Percentiles rank a stretch among this genome's conserved stretches.
Conservation (phyloP, 1,140 invertebrate genomes). For the Glossosoma conforme region DNA sequence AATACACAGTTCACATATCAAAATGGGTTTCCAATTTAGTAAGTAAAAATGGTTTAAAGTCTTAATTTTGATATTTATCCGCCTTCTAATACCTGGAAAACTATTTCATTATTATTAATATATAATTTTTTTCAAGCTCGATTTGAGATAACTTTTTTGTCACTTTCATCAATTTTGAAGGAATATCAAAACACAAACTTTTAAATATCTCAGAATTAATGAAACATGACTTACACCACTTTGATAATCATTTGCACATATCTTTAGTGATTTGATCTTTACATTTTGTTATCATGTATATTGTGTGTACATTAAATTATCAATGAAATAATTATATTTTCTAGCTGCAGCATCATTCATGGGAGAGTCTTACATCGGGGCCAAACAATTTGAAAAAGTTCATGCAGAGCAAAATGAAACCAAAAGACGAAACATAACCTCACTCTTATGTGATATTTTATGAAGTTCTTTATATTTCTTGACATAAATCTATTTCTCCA, state of each 20-base stretch:
- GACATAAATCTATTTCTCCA: too few species aligned
- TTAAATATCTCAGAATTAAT: not conserved
- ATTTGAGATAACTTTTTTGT: not conserved
- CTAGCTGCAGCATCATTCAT: slow-evolving; percentile 40
- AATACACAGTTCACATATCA: slow-evolving; percentile 38
- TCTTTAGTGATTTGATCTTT: not conserved
- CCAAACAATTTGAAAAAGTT: slow-evolving; percentile 37
- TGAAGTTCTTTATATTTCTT: too few species aligned
- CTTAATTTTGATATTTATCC: not conserved
- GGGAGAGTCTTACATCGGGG: slow-evolving; percentile 35
- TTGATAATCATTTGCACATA: not conserved
- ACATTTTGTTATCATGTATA: not conserved
- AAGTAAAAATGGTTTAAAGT: slow-evolving; percentile 25
- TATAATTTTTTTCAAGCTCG: not conserved
- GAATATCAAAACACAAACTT: not conserved
- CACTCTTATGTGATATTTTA: too few species aligned
- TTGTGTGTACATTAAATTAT: not conserved
- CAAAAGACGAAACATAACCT: too few species aligned
- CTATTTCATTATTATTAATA: not conserved
- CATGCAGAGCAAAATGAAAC: slow-evolving; percentile 39
- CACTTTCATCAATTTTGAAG: not conserved
- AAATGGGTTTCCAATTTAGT: slow-evolving; percentile 40
- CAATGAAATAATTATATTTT: slow-evolving; percentile 7
- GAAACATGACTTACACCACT: not conserved
- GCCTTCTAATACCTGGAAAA: not conserved